Base-by-base conservation (phyloP, 37 sponge, comb jelly and placozoan species). In the Beroe ovata region DNA sequence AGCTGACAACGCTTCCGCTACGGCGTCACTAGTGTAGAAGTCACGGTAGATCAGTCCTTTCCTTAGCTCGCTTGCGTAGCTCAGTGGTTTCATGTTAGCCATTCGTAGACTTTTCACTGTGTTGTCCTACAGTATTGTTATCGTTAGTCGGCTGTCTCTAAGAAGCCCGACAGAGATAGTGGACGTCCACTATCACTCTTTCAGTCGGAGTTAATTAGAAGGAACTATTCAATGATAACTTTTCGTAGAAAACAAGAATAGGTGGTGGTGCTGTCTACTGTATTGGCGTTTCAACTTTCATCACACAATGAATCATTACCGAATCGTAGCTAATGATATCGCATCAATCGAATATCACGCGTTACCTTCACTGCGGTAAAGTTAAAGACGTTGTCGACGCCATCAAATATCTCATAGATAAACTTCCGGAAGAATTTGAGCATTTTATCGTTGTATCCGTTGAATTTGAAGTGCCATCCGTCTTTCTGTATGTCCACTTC, bases 391-490 rank as follows among this genome's bases (percentile, higher is more conserved):
- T 66, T 66, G 36, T 66, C 35, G 25, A 18, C 2, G 34, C 16
- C 69, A 66, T 66, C 30, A 37, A 66, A 33, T 34, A 66, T 11
- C 35, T 66, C 69, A 11, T 47, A 47, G 54, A 47, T 47, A 6
- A 47, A 47, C 54, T 47, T 47, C 54, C 54, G 54, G 54, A 66
- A 66, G 35, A 33, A 66, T 37, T 66, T 66, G 35, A 66, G 14
- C 69, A 66, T 66, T 30, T 66, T 66, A 30, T 66, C 69, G 69
- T 30, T 66, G 35, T 66, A 66, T 29, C 69, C 69, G 30, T 66
- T 30, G 69, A 29, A 66, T 11, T 30, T 29, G 69, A 66, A 32
- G 32, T 30, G 33, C 32, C 25, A 66, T 2, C 69, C 69, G 25
- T 66, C 69, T 30, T 30, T 25, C 69, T 66, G 32, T 4, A 66